Evolutionary conservation across 2,797 vertebrate genomes (phyloP).

Genomic region (Malacoraja senta): DNA sequence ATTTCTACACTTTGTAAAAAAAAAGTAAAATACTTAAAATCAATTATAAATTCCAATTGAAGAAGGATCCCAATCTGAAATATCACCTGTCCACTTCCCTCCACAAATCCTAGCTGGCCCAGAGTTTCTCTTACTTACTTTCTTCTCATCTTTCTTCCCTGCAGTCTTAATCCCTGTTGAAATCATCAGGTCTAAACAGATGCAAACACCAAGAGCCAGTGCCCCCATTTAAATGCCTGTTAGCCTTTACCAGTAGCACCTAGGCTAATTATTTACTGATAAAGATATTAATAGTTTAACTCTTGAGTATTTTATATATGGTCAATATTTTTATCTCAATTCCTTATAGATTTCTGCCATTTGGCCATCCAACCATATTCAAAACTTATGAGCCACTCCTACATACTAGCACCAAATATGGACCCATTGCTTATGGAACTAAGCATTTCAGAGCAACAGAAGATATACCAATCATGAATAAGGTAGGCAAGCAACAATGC

Average conservation of each 20-base stretch:
- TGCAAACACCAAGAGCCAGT: too few species aligned
- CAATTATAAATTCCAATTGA: too few species aligned
- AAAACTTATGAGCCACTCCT: constrained; percentile 56
- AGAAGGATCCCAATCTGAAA: too few species aligned
- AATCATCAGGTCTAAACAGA: too few species aligned
- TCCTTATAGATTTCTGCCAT: constrained; percentile 63
- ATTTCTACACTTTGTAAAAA: too few species aligned
- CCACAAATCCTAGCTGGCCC: too few species aligned
- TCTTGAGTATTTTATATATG: not conserved
- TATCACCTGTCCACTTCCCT: too few species aligned
- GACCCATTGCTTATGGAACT: constrained; percentile 49
- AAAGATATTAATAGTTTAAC: not conserved
- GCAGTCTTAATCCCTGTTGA: too few species aligned
- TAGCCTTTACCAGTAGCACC: not conserved
- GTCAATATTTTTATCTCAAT: not conserved
- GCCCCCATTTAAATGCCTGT: too few species aligned
- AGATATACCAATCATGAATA: constrained; percentile 50
- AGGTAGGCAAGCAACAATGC: constrained; percentile 55
- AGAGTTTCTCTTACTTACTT: too few species aligned
- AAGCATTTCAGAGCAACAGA: constrained; percentile 61
- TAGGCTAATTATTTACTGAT: not conserved
- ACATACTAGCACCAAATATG: constrained; percentile 54
- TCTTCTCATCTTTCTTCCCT: too few species aligned
- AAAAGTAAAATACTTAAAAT: too few species aligned
- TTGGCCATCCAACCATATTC: constrained; percentile 55